Base-by-base conservation (phyloP, 2,797 vertebrate species). In the Hapalemur alaotrensis region DNA sequence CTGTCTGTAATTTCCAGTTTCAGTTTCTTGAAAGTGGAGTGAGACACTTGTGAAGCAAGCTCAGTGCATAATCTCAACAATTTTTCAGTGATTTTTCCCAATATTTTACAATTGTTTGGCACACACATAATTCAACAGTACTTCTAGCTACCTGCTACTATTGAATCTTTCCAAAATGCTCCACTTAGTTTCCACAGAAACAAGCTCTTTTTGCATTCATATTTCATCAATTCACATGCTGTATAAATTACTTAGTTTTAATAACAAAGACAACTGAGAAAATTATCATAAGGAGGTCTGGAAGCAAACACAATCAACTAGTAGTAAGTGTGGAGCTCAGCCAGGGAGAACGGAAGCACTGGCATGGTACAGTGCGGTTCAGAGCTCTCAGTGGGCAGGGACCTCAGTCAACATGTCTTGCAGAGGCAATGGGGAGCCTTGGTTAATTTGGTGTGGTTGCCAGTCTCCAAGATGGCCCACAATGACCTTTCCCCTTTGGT, bases 111-210 rank as follows among this genome's bases (percentile, higher is more conserved):
- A 52, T 38, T 86, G n/a, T 93, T 81, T 95, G 73, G 67, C 30
- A 89, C 25, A 89, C 43, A 50, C 30, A 41, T 83, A 90, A 83
- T 89, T 92, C 46, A 82, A 61, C 7, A 88, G 35, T 80, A 93
- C 50, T 63, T 92, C 72, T 59, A 95, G 59, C 78, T 93, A 87
- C 59, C 70, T 61, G 32, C 3, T 87, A 92, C 52, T 92, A 67
- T 69, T 78, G 75, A 63, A 57, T 61, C 35, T 94, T 96, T 54
- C 85, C 38, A 86, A 92, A 65, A 81, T 61, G 79, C 67, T 76
- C 80, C 67, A 35, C 25, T 92, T 94, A 54, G 35, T 91, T 90
- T n/a, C 43, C 85, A 92, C 90, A 54, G 73, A 97, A 94, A 90
- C 72, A 83, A 82, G 41, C 79, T 22, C 41, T 81, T 93, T 93